phyloP scores from a whole-genome alignment of 2,797 vertebrate genomes.

The Lacerta bilineata region DNA sequence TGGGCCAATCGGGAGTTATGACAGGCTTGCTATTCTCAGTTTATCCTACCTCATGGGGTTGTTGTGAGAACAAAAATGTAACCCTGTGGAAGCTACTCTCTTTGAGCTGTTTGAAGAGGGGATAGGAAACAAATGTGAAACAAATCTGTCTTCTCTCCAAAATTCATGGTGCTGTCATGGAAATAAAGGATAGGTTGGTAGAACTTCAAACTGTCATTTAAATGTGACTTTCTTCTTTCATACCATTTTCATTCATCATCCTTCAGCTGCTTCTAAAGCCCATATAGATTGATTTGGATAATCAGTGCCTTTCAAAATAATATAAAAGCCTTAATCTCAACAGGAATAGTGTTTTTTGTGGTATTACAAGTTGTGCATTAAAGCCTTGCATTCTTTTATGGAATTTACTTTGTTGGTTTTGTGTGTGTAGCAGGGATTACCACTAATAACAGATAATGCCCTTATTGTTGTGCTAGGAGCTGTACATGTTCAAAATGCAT shows the following conservation, averaged over 20 bases:
- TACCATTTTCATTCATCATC: constrained; percentile 4
- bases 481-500: background rate
- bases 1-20: background rate
- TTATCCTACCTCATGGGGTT: background rate
- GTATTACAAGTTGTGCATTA: background rate
- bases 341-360: background rate
- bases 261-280: background rate
- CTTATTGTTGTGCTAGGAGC: background rate
- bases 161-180: background rate
- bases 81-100: background rate
- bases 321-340: background rate
- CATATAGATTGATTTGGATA: background rate
- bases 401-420: background rate
- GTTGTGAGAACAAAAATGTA: background rate
- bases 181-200: background rate
- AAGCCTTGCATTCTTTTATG: background rate
- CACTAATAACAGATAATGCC: background rate
- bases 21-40: background rate
- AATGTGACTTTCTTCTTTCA: background rate
- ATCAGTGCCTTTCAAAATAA: background rate
- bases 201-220: background rate
- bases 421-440: background rate
- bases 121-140: background rate
- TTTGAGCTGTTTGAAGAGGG: background rate
- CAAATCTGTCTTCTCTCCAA: background rate